Conservation (phyloP, 2,113 vertebrate genomes). For the Calidris pugnax region DNA sequence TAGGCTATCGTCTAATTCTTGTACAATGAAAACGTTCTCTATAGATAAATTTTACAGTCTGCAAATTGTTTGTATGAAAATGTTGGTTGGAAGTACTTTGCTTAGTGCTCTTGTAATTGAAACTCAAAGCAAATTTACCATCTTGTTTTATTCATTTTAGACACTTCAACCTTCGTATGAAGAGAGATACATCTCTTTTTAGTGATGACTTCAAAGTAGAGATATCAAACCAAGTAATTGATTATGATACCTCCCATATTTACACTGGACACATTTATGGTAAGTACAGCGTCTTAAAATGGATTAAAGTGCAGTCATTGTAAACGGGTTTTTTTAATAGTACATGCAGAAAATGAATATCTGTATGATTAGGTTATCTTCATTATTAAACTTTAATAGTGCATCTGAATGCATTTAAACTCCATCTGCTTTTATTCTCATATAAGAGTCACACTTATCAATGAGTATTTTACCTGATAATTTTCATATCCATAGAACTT, state of each 20-base stretch:
- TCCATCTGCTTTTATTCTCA: background rate
- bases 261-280: slow-evolving; percentile 95
- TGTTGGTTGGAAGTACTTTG: background rate
- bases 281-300: slow-evolving; percentile 71
- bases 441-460: background rate
- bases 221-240: slow-evolving; percentile 81
- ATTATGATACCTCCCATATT: slow-evolving; percentile 94
- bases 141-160: slow-evolving; percentile 71
- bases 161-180: slow-evolving; percentile 94
- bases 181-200: slow-evolving; percentile 89
- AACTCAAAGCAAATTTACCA: background rate
- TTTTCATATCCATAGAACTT: background rate
- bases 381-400: background rate
- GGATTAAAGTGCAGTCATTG: background rate
- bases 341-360: background rate
- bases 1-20: background rate
- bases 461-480: background rate
- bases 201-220: slow-evolving; percentile 90
- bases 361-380: background rate
- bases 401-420: background rate
- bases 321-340: background rate
- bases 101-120: background rate
- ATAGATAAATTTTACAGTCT: background rate
- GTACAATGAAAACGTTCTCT: background rate
- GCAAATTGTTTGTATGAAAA: background rate